Conservation (phyloP, 2,888 invertebrate genomes). For the Agrochola litura region DNA sequence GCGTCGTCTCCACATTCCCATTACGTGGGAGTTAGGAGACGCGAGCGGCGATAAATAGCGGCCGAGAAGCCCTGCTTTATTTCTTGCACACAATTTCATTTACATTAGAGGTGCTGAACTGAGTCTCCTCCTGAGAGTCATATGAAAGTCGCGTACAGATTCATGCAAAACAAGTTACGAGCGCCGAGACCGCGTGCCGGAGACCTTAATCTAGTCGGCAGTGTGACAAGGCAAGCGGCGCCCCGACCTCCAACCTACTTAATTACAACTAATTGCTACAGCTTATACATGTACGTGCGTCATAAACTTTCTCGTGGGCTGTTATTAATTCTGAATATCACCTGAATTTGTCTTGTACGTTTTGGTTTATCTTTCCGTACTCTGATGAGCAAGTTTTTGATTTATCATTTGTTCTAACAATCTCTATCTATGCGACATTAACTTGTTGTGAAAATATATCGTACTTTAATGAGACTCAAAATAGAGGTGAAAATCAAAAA, state of each 20-base stretch:
- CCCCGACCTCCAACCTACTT: conserved; percentile 83
- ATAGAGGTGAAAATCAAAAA: conserved; percentile 26
- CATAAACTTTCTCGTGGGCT: conserved; percentile 83
- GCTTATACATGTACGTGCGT: conserved; percentile 84
- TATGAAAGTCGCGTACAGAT: conserved; percentile 87
- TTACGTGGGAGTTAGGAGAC: conserved; percentile 88
- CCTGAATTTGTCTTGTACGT: conserved; percentile 74
- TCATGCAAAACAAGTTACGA: conserved; percentile 89
- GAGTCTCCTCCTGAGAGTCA: conserved; percentile 84
- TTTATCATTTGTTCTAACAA: conserved; percentile 53
- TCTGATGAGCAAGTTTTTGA: conserved; percentile 60
- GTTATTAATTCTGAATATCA: conserved; percentile 81
- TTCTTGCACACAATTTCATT: conserved; percentile 90
- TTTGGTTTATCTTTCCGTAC: conserved; percentile 61
- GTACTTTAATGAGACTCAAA: conserved; percentile 13
- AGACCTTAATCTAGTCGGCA: conserved; percentile 86
- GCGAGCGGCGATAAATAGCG: conserved; percentile 88
- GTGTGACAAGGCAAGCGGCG: conserved; percentile 79
- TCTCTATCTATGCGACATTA: conserved; percentile 26
- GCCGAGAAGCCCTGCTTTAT: conserved; percentile 87
- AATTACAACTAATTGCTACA: conserved; percentile 89
- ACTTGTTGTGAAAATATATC: conserved; percentile 21
- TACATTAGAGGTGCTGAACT: conserved; percentile 89
- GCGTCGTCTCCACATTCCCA: conserved; percentile 86
- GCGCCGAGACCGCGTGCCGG: conserved; percentile 81